These are phyloP conservation scores for Porites lutea DNA, from an alignment of 64 coral and sea anemone genomes.

Conservation along the genomic window DNA sequence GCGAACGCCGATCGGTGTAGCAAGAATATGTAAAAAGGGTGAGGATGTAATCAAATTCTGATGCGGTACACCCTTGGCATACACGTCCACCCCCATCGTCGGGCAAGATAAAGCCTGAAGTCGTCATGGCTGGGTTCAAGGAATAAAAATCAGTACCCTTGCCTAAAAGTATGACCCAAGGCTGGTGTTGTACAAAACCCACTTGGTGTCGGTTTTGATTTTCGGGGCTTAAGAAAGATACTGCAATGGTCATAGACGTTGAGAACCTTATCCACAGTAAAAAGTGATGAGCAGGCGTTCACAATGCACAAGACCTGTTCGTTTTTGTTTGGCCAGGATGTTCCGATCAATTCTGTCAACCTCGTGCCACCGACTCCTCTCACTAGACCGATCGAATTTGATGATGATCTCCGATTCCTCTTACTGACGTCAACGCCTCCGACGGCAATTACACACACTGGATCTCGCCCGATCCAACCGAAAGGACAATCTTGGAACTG, in stretches of 20 bases:
- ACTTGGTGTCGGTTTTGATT: too few species aligned
- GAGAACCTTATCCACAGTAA: too few species aligned
- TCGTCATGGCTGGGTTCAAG: neutral
- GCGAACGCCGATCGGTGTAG: neutral
- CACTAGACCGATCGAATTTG: too few species aligned
- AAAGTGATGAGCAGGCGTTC: too few species aligned
- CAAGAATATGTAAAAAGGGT: neutral
- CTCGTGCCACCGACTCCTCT: too few species aligned
- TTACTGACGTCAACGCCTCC: too few species aligned
- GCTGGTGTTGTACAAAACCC: neutral
- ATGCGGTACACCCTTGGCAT: neutral
- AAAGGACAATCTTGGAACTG: neutral
- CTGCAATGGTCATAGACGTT: too few species aligned
- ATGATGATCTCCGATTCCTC: too few species aligned
- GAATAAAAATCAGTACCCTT: neutral
- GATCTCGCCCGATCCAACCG: neutral
- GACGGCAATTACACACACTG: too few species aligned
- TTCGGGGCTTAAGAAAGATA: too few species aligned
- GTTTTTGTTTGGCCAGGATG: neutral
- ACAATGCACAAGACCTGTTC: too few species aligned
- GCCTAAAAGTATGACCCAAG: neutral
- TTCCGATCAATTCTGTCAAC: neutral
- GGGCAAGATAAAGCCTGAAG: neutral
- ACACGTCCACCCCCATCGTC: neutral
- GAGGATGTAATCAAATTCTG: neutral